Evolutionary conservation across 2,888 invertebrate species (phyloP), one percentile per base, ranked within the genome.

Genomic region (Willowsia nigromaculata): DNA sequence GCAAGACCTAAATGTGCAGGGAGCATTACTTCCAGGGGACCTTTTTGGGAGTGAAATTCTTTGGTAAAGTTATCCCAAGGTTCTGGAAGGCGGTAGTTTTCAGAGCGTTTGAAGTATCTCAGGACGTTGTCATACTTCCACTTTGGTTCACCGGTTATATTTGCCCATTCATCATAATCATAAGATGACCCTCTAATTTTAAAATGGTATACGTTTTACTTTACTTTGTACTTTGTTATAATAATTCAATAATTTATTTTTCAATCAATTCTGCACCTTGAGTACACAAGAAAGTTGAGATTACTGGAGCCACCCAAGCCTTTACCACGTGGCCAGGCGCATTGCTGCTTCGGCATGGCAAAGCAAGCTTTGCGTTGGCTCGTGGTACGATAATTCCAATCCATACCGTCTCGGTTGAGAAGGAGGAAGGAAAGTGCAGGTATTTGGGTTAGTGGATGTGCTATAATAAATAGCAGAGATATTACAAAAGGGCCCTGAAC

Each of bases 281-380:
- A 93, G 93, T 96, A 96, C 59, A 96, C 94, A 96, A 97, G 96
- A 93, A 96, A 96, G 94, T 97, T 97, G 0, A 97, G 93, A 93
- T 89, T 85, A 18, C 76, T 74, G 1, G 62, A 53, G 2, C 97
- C 97, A 30, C 97, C 97, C 47, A 97, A 94, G 85, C 97, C 95
- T 94, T 96, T 96, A 5, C 97, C 97, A 94, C 95, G 95, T 0
- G 96, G 95, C 95, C 96, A 95, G 92, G 94, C 94, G 93, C 96
- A 96, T 94, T 94, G 94, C 96, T 96, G 94, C 91, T 94, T 93
- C 37, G 94, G 93, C 94, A 96, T 95, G 76, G 95, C 95, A 82
- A 94, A 93, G 93, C 96, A 96, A 68, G 96, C 95, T 93, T 95
- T 91, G 15, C 94, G 92, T 93, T 97, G 97, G 7, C 96, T 95